Percentiles rank a stretch among this genome's conserved stretches.
Conservation (phyloP, 2,888 invertebrate genomes). For the Lacanobia wlatinum region DNA sequence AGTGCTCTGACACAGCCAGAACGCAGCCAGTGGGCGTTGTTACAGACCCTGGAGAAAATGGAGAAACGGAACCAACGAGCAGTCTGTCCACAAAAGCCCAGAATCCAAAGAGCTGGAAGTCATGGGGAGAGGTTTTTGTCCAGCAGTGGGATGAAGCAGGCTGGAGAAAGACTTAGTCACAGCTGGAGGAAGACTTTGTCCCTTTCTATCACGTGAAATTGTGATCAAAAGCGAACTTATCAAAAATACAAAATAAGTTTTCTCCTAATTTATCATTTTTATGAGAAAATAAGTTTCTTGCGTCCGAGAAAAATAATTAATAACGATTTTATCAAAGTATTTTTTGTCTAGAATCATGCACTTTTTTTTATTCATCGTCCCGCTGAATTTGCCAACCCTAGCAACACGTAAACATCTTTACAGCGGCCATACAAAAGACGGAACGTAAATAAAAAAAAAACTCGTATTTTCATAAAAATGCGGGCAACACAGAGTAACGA, state of each 20-base stretch:
- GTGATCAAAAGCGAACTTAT: no score
- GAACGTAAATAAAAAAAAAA: conserved; percentile 60
- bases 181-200: no score
- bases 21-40: no score
- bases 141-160: no score
- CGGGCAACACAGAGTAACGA: conserved; percentile 53
- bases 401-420: conserved; percentile 64
- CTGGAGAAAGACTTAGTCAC: no score
- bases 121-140: not conserved
- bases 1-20: no score
- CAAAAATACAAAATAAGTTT: no score
- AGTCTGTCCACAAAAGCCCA: not conserved
- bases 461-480: conserved; percentile 50
- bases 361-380: not conserved
- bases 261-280: no score
- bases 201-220: no score
- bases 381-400: conserved; percentile 53
- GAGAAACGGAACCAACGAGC: not conserved
- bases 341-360: not conserved
- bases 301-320: not conserved
- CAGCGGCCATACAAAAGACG: conserved; percentile 61
- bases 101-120: not conserved
- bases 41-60: not conserved
- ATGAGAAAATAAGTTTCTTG: not conserved
- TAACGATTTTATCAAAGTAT: not conserved